Percentiles rank a stretch among this genome's conserved stretches.
phyloP scores from a whole-genome alignment of 2,888 invertebrate species.

The Machimus atricapillus region DNA sequence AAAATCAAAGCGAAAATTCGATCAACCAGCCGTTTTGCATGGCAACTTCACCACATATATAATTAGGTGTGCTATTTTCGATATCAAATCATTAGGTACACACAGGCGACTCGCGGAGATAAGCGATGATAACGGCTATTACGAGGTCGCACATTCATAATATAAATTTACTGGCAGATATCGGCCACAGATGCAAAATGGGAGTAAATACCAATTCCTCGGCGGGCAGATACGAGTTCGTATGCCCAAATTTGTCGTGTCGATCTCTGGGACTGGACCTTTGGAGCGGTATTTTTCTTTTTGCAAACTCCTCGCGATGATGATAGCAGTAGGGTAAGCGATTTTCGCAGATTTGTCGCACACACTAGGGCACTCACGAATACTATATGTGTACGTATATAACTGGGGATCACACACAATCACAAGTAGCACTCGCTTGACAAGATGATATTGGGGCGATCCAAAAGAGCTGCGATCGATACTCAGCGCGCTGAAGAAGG shows the following conservation, averaged over 20 bases:
- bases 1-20: not conserved
- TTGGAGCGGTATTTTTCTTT: not conserved
- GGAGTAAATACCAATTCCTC: conserved; percentile 10
- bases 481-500: not conserved
- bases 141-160: conserved; percentile 28
- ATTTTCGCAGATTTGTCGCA: not conserved
- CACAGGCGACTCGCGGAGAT: conserved; percentile 16
- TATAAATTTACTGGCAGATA: conserved; percentile 11
- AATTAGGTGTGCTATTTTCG: conserved; percentile 36
- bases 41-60: conserved; percentile 13
- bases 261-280: not conserved
- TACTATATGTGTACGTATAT: not conserved
- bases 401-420: not conserved
- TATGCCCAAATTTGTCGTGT: not conserved
- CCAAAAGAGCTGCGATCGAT: not conserved
- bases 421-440: not conserved
- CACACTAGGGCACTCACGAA: not conserved
- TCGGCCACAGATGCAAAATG: not conserved
- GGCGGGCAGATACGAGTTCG: not conserved
- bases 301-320: not conserved
- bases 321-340: not conserved
- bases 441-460: not conserved
- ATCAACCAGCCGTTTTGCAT: conserved; percentile 2
- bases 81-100: conserved; percentile 32
- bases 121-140: conserved; percentile 29